These are phyloP conservation scores for Ctenoplectra terminalis DNA, from an alignment of 1,140 invertebrate genomes.

Conservation along the genomic window DNA sequence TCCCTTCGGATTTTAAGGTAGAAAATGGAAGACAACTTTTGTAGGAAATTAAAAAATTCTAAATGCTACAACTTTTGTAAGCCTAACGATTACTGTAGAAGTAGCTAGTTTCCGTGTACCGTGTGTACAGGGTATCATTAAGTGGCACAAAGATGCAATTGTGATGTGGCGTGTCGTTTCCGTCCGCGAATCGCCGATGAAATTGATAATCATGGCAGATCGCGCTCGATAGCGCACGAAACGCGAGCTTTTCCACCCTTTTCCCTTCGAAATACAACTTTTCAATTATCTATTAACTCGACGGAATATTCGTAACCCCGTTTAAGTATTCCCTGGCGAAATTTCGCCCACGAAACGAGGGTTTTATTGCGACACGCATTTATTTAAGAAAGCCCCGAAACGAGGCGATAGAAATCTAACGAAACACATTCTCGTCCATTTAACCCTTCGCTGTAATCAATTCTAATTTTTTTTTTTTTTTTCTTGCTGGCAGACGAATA, in stretches of 20 bases:
- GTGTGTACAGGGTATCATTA: neutral
- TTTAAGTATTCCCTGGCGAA: neutral
- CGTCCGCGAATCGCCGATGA: neutral
- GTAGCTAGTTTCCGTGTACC: neutral
- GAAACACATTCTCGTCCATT: no score
- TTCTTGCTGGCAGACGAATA: no score
- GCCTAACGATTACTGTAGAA: no score
- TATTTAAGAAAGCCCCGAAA: no score
- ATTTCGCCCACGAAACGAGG: neutral
- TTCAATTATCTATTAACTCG: neutral
- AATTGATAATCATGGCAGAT: neutral
- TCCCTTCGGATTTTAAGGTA: no score
- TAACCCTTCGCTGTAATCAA: no score
- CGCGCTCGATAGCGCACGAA: neutral
- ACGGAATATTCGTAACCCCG: neutral
- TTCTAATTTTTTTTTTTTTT: no score
- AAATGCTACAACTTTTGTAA: no score
- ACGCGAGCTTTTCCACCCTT: neutral
- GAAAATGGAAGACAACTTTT: no score
- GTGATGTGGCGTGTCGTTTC: neutral
- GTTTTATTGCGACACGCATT: no score
- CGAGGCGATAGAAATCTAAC: no score
- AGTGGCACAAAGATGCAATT: neutral
- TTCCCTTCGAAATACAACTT: neutral
- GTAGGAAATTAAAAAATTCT: no score